phyloP scores from a whole-genome alignment of 2,113 vertebrate species.

The Crocuta crocuta region DNA sequence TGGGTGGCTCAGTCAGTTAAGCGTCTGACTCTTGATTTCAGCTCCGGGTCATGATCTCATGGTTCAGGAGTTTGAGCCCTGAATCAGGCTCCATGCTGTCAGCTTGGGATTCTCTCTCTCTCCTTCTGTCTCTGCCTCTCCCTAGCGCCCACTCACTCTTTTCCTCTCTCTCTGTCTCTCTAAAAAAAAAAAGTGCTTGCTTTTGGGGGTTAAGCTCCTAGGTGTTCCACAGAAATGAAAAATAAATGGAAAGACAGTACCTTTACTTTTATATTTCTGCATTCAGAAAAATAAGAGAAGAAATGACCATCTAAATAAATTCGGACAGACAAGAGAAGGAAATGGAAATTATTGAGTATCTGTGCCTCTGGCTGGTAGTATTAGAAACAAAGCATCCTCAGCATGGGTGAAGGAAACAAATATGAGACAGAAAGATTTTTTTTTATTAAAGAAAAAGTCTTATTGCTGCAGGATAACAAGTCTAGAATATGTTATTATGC shows the following conservation, averaged over 20 bases:
- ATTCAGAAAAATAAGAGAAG: slow-evolving; percentile 57
- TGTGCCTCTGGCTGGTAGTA: slow-evolving; percentile 39
- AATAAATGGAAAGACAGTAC: neutral
- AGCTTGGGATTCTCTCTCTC: too few relatives aligned
- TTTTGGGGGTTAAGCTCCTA: neutral
- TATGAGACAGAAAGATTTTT: slow-evolving; percentile 60
- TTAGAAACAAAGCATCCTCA: slow-evolving; percentile 69
- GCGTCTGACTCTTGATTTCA: too few relatives aligned
- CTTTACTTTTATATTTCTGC: slow-evolving; percentile 33
- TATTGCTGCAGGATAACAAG: slow-evolving; percentile 18
- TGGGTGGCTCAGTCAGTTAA: too few relatives aligned
- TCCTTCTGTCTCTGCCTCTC: too few relatives aligned
- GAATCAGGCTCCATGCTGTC: too few relatives aligned
- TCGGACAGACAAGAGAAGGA: slow-evolving; percentile 61
- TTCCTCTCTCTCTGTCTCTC: too few relatives aligned
- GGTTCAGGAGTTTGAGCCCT: too few relatives aligned
- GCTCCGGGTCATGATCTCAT: too few relatives aligned
- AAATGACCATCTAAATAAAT: slow-evolving; percentile 54
- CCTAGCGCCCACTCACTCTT: too few relatives aligned
- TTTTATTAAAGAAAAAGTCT: neutral
- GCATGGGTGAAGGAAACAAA: slow-evolving; percentile 68
- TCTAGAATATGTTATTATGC: neutral
- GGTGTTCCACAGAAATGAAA: slow-evolving; percentile 23
- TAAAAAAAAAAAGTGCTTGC: neutral
- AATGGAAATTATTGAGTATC: slow-evolving; percentile 71